Evolutionary conservation across 1,140 invertebrate species (phyloP).

Genomic region (Drosophila sulfurigaster): DNA sequence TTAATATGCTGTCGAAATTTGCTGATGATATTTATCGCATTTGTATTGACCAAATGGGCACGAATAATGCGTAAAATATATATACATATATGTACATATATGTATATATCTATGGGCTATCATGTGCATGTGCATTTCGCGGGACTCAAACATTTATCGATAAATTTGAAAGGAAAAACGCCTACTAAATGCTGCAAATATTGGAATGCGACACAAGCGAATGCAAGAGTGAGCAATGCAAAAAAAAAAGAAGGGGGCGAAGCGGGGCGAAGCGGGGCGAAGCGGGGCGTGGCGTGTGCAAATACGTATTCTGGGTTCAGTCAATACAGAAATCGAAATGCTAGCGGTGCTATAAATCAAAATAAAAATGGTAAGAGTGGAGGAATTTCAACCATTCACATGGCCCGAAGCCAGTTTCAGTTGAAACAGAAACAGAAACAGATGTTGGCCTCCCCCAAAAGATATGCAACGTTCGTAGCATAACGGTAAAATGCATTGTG

Average conservation of each 20-base stretch:
- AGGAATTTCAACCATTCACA: background rate
- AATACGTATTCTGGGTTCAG: slow-evolving; percentile 12
- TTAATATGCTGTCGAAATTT: slow-evolving; percentile 9
- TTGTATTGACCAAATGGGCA: slow-evolving; percentile 19
- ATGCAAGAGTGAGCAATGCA: background rate
- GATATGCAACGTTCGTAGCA: background rate
- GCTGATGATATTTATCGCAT: slow-evolving; percentile 28
- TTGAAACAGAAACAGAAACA: slow-evolving; percentile 9
- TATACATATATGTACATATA: slow-evolving; percentile 1
- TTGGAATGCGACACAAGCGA: background rate
- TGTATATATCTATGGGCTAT: background rate
- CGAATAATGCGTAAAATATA: slow-evolving; percentile 3
- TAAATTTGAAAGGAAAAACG: slow-evolving; percentile 41
- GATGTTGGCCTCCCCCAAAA: slow-evolving; percentile 16
- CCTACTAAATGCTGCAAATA: slow-evolving; percentile 2
- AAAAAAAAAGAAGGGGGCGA: background rate
- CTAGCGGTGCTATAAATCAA: slow-evolving; percentile 24
- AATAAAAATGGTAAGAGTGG: slow-evolving; percentile 5
- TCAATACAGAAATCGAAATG: slow-evolving; percentile 25
- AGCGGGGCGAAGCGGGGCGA: background rate
- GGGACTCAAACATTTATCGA: slow-evolving; percentile 29
- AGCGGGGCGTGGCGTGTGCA: background rate
- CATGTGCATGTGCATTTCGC: slow-evolving; percentile 31
- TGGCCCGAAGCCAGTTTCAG: slow-evolving; percentile 2
- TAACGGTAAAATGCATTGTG: slow-evolving; percentile 13